Evolutionary conservation across 2,888 invertebrate genomes (phyloP).

Genomic region (Aspidiotus rigidus): DNA sequence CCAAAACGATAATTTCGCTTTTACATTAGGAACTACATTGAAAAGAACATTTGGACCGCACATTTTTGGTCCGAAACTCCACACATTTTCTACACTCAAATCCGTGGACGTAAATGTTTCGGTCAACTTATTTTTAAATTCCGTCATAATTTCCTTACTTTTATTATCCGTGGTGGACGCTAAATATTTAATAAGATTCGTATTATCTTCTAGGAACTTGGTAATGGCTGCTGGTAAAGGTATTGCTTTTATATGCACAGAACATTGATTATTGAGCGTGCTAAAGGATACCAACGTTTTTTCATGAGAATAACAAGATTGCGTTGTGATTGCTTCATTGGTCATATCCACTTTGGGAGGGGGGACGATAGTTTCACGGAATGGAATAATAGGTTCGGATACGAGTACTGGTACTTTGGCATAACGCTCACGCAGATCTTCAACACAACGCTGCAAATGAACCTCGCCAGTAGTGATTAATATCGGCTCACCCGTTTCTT

Average conservation of each 20-base stretch:
- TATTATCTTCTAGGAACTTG: slow-evolving; percentile 59
- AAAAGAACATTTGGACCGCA: slow-evolving; percentile 83
- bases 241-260: slow-evolving; percentile 63
- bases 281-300: slow-evolving; percentile 46
- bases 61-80: slow-evolving; percentile 85
- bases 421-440: slow-evolving; percentile 73
- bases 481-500: slow-evolving; percentile 92
- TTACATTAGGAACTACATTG: slow-evolving; percentile 64
- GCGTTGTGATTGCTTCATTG: slow-evolving; percentile 53
- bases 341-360: slow-evolving; percentile 75
- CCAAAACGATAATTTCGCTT: slow-evolving; percentile 35
- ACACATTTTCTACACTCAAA: slow-evolving; percentile 57
- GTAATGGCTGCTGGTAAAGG: slow-evolving; percentile 66
- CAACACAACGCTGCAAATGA: slow-evolving; percentile 89
- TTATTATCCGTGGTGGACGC: neutral
- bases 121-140: slow-evolving; percentile 21
- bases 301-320: neutral
- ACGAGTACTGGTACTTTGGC: slow-evolving; percentile 79
- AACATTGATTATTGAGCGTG: slow-evolving; percentile 63
- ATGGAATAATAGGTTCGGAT: slow-evolving; percentile 92
- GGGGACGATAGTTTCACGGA: slow-evolving; percentile 82
- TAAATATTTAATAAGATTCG: slow-evolving; percentile 57
- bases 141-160: slow-evolving; percentile 16
- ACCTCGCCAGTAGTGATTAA: slow-evolving; percentile 93
- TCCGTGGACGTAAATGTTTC: slow-evolving; percentile 38